Evolutionary conservation across 2,113 vertebrate genomes (phyloP), one percentile per base, ranked within the genome.

Genomic region (Chionomys nivalis): DNA sequence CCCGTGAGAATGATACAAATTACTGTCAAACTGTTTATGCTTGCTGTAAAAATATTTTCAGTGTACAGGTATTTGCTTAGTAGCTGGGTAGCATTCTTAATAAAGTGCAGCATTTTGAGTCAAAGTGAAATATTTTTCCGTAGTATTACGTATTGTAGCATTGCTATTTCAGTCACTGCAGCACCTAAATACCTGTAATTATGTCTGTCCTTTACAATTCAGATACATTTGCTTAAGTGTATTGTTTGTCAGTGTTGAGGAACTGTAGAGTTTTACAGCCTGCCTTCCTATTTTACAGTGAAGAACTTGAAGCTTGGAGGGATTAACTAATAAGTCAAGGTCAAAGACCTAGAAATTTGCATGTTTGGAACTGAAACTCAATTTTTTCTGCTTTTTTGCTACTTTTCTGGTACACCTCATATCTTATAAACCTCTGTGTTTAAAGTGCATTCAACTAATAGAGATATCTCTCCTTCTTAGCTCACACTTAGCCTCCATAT

Each of bases 31-130:
- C 91, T 97, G 85, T 98, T 98, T 98, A 96, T 28, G 82, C 86
- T 81, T 98, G 79, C 96, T 97, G 90, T 96, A 97, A 97, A 98
- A 98, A 97, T 95, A 97, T 97, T 98, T 98, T 97, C 94, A 93
- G 12, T 95, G 28, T 97, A 47, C 96, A 98, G 96, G 97, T 98
- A 98, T 93, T 95, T 96, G 97, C 90, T 85, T 97, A 82, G 68
- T 94, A 61, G 39, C 96, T 96, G 76, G 68, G 19, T 96, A 97
- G 96, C 88, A 79, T 93, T 95, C 68, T 91, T 98, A 90, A 91
- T 97, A 82, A 96, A 97, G 31, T 0, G 79, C 82, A 98, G 33
- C 92, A 94, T 96, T 98, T 97, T 94, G 61, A 93, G 73, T 90
- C 55, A 95, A 94, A 94, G 94, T 68, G 96, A 94, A 70, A 89